Evolutionary conservation across 2,888 invertebrate species (phyloP).

Genomic region (Xanthostigma xanthostigma): DNA sequence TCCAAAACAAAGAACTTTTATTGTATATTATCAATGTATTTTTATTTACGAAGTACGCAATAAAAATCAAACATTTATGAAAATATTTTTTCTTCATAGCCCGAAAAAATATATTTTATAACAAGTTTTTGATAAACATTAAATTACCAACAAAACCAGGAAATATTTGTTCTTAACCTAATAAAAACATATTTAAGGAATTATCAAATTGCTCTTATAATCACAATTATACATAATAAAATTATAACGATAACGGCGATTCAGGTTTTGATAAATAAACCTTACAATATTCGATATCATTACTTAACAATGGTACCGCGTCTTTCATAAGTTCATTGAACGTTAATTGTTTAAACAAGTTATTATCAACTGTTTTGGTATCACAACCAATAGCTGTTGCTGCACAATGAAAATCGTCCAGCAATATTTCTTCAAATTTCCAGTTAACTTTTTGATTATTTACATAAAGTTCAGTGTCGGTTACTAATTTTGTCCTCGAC

Average conservation of each 20-base stretch:
- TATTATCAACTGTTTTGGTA: slow-evolving; percentile 14
- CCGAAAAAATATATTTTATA: too few species aligned
- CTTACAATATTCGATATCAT: slow-evolving; percentile 38
- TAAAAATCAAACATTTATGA: too few species aligned
- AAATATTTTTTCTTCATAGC: too few species aligned
- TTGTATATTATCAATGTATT: too few species aligned
- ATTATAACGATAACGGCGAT: slow-evolving; percentile 16
- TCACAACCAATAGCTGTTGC: slow-evolving; percentile 47
- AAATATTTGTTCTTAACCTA: too few species aligned
- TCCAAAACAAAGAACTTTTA: too few species aligned
- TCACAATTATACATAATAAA: too few species aligned
- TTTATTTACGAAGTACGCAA: too few species aligned
- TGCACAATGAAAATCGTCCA: slow-evolving; percentile 63
- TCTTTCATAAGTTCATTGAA: slow-evolving; percentile 44
- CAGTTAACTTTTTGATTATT: slow-evolving; percentile 46
- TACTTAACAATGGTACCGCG: slow-evolving; percentile 31
- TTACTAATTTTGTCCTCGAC: slow-evolving; percentile 29
- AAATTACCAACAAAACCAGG: too few species aligned
- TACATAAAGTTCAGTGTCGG: slow-evolving; percentile 51
- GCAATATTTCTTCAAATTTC: slow-evolving; percentile 70
- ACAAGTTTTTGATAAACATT: too few species aligned
- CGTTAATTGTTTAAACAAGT: slow-evolving; percentile 36
- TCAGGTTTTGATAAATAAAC: slow-evolving; percentile 42
- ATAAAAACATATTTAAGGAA: too few species aligned
- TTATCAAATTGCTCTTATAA: too few species aligned